Percentiles rank a stretch among this genome's conserved stretches.
phyloP scores from a whole-genome alignment of 2,888 invertebrate species.

The Autographa gamma region DNA sequence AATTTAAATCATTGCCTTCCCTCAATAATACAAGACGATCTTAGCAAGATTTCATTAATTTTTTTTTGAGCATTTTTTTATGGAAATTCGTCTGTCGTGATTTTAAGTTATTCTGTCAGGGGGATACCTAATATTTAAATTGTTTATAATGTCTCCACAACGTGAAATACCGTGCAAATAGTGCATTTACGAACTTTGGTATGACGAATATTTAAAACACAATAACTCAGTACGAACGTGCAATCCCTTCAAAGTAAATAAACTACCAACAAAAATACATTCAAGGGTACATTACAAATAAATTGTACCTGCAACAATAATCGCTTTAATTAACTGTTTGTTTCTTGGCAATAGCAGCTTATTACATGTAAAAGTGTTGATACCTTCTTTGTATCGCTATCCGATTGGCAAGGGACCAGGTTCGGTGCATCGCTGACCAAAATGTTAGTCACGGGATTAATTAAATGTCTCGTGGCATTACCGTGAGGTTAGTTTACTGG shows the following conservation, averaged over 20 bases:
- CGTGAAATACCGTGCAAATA: too few species aligned
- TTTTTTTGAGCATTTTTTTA: too few species aligned
- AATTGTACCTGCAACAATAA: constrained; percentile 10
- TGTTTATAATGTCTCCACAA: too few species aligned
- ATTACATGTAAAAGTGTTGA: constrained; percentile 21
- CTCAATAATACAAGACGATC: too few species aligned
- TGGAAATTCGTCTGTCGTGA: too few species aligned
- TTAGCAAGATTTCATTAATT: too few species aligned
- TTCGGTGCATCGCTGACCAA: background rate
- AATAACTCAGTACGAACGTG: background rate
- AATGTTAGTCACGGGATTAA: constrained; percentile 37
- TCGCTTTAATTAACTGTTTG: constrained; percentile 26
- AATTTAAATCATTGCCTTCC: too few species aligned
- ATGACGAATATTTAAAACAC: too few species aligned
- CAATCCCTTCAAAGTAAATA: background rate
- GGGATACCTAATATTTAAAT: too few species aligned
- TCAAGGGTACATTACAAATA: constrained; percentile 2
- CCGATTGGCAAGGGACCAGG: constrained; percentile 51
- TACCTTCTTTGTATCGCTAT: constrained; percentile 24
- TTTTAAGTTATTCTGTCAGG: too few species aligned
- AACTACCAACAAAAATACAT: constrained; percentile 2
- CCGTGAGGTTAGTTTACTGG: background rate
- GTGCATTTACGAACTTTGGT: too few species aligned
- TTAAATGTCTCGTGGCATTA: constrained; percentile 25
- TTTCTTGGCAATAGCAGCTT: constrained; percentile 34